These are phyloP conservation scores for Anneissia japonica DNA, from an alignment of 35 echinoderm and acorn worm genomes.

Conservation along the genomic window DNA sequence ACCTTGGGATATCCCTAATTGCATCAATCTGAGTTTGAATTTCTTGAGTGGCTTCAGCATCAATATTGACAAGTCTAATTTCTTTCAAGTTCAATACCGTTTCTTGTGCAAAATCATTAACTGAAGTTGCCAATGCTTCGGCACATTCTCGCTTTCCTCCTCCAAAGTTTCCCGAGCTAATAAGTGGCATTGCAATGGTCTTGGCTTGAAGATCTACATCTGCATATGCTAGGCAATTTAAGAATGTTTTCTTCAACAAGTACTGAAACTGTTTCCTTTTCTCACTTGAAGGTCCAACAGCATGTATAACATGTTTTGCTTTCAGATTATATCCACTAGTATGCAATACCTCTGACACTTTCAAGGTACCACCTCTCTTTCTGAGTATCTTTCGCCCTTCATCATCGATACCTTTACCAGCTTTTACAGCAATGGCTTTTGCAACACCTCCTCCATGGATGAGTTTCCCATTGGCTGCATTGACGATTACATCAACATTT, in stretches of 20 bases:
- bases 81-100: neutral
- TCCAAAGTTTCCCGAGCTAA: constrained; percentile 13
- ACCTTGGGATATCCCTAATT: too few species aligned
- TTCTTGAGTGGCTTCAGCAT: neutral
- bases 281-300: neutral
- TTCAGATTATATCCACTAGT: constrained; percentile 1
- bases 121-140: neutral
- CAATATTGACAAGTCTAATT: neutral
- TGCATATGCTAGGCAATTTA: neutral
- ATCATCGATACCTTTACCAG: neutral
- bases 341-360: neutral
- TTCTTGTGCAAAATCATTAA: neutral
- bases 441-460: neutral
- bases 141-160: neutral
- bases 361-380: neutral
- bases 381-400: neutral
- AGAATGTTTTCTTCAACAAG: constrained; percentile 7
- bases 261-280: neutral
- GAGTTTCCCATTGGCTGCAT: neutral
- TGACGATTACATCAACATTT: constrained; percentile 1
- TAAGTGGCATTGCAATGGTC: neutral
- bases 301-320: neutral
- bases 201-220: neutral
- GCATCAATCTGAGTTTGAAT: neutral
- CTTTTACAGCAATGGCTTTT: neutral